Percentiles rank a stretch among this genome's conserved stretches.
Evolutionary conservation across 2,797 vertebrate genomes (phyloP).

Genomic region (Ctenopoma multispine): DNA sequence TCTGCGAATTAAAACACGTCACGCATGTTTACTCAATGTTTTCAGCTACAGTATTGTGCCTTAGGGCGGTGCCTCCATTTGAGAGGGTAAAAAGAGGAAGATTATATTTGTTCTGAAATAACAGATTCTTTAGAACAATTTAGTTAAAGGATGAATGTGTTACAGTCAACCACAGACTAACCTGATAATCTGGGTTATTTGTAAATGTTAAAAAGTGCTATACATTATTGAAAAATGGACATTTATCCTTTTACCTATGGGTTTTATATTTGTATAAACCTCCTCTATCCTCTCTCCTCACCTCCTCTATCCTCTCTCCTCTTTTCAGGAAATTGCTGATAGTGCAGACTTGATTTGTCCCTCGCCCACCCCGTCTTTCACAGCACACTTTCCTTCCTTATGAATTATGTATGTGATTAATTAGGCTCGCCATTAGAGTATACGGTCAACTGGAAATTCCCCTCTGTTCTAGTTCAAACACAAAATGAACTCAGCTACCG

Average conservation of each 20-base stretch:
- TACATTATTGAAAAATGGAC: neutral
- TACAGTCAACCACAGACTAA: neutral
- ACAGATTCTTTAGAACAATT: neutral
- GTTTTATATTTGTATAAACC: no score
- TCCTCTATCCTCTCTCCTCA: conserved; percentile 6
- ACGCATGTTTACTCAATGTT: neutral
- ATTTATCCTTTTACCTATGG: neutral
- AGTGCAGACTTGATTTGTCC: conserved; percentile 42
- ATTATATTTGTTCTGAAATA: neutral
- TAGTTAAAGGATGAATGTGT: neutral
- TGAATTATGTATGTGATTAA: conserved; percentile 81
- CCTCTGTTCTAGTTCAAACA: conserved; percentile 71
- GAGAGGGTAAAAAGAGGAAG: neutral
- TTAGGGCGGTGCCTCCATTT: neutral
- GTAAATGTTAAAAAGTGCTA: no score
- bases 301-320: conserved; percentile 10
- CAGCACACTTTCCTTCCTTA: conserved; percentile 44
- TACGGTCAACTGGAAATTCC: conserved; percentile 66
- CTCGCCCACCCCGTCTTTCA: conserved; percentile 31
- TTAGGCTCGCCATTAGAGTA: conserved; percentile 73
- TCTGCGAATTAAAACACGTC: neutral
- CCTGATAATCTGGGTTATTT: neutral
- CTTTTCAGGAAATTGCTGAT: conserved; percentile 61
- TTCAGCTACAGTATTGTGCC: neutral
- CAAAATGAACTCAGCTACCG: conserved; percentile 25